phyloP scores from a whole-genome alignment of 2,113 vertebrate species.

The Oxygymnocypris stewartii region DNA sequence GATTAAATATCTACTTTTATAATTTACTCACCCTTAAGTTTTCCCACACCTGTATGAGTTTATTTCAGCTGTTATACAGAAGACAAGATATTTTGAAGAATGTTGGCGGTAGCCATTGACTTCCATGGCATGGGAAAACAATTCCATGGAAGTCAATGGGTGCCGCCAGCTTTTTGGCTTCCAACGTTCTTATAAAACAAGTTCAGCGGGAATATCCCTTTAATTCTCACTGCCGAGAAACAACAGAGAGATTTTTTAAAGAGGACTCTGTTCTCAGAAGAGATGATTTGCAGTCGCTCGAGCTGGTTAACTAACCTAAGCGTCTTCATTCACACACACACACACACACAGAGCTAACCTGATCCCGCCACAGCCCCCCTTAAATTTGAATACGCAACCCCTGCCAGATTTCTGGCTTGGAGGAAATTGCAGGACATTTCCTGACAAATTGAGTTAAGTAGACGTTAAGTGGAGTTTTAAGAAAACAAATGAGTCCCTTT shows the following conservation, averaged over 20 bases:
- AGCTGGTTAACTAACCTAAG: not conserved
- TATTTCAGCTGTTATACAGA: too few species aligned
- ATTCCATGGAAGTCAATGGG: too few species aligned
- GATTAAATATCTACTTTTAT: too few species aligned
- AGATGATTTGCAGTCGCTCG: not conserved
- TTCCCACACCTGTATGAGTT: not conserved
- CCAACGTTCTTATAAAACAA: too few species aligned
- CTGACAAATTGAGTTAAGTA: constrained; percentile 99
- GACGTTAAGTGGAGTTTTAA: constrained; percentile 99
- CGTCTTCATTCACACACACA: not conserved
- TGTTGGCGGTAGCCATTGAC: too few species aligned
- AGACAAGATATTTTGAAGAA: too few species aligned
- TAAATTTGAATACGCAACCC: constrained; percentile 86
- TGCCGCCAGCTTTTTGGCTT: too few species aligned
- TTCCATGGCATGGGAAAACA: too few species aligned
- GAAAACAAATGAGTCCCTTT: constrained; percentile 99
- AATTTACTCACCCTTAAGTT: not conserved
- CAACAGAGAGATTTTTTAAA: not conserved
- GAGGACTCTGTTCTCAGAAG: not conserved
- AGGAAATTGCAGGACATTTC: constrained; percentile 99
- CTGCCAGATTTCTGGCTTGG: constrained; percentile 94
- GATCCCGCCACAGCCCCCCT: constrained; percentile 65
- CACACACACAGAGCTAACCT: constrained; percentile 63
- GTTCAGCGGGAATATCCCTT: too few species aligned
- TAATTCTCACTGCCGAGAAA: too few species aligned